Conservation (phyloP, 2,113 vertebrate genomes). For the Tetraodon nigroviridis region DNA sequence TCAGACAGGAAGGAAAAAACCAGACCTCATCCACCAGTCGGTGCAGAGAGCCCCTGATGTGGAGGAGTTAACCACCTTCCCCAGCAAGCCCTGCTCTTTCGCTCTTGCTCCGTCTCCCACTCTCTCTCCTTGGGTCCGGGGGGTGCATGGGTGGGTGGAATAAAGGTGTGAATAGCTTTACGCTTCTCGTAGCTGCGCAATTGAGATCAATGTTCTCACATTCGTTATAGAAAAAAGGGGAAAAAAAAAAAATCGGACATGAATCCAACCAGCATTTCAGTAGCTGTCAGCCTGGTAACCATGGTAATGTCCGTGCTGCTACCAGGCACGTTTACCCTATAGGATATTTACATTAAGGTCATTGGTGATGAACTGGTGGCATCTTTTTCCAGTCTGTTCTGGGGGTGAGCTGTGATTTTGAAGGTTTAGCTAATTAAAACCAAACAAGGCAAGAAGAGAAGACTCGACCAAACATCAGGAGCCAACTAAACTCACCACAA, state of each 20-base stretch:
- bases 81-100: too few species aligned
- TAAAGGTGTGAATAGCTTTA: slow-evolving; percentile 61
- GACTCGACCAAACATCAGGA: too few species aligned
- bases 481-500: too few species aligned
- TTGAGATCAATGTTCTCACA: slow-evolving; percentile 27
- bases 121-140: too few species aligned
- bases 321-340: background rate
- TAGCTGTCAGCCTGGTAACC: slow-evolving; percentile 10
- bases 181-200: slow-evolving; percentile 45
- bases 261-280: slow-evolving; percentile 34
- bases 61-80: slow-evolving; percentile 3
- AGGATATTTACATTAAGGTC: background rate
- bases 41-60: slow-evolving; percentile 19
- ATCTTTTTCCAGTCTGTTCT: too few species aligned
- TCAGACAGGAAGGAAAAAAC: background rate
- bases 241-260: slow-evolving; percentile 7
- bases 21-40: slow-evolving; percentile 5
- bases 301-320: slow-evolving; percentile 20
- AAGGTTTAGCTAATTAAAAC: too few species aligned
- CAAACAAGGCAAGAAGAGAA: too few species aligned
- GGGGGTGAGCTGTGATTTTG: too few species aligned
- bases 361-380: background rate
- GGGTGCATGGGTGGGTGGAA: too few species aligned
- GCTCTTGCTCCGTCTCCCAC: too few species aligned
- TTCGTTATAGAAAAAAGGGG: background rate